Base-by-base conservation (phyloP, 1,140 invertebrate genomes). In the Drosophila orosa region DNA sequence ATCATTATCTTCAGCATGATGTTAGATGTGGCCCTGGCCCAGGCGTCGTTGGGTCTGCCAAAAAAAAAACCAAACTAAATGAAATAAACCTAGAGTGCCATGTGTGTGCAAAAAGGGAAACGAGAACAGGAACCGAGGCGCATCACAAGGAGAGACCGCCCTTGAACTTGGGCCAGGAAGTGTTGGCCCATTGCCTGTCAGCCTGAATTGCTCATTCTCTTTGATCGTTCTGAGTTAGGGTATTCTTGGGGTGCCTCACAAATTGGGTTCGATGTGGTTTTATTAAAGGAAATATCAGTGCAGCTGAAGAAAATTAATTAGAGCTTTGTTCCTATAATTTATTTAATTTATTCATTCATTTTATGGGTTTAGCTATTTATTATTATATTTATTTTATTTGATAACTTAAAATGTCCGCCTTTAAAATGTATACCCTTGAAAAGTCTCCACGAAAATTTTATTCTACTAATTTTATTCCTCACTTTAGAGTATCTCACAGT, bases 141-240 rank as follows among this genome's bases (percentile, higher is more conserved):
- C 6, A 44, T 12, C 24, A 47, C 42, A 47, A 44, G 27, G 57
- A 44, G 27, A 54, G 33, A 35, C 62, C 54, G 63, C 66, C 82
- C 82, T 86, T 85, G 82, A 85, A 85, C 82, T 82, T 87, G 79
- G 65, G 24, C 50, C 69, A 82, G 83, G 82, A 86, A 86, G 79
- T 78, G 65, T 61, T 74, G 77, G 55, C 55, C 78, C 81, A 85
- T 80, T 80, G 73, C 54, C 67, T 72, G 39, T 17, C 22, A 44
- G 58, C 42, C 62, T 56, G 59, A 78, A 73, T 63, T 63, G 39
- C 5, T 33, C 27, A 42, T 19, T 42, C 40, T 55, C 42, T 58
- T 57, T 57, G 22, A 29, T 57, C 29, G 6, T 5, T 0, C 8
- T 10, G 8, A 25, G 10, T n/a, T 10, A 35, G 50, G 27, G 40